Conservation (phyloP, 1,140 invertebrate genomes). For the Lepidurus couesii region DNA sequence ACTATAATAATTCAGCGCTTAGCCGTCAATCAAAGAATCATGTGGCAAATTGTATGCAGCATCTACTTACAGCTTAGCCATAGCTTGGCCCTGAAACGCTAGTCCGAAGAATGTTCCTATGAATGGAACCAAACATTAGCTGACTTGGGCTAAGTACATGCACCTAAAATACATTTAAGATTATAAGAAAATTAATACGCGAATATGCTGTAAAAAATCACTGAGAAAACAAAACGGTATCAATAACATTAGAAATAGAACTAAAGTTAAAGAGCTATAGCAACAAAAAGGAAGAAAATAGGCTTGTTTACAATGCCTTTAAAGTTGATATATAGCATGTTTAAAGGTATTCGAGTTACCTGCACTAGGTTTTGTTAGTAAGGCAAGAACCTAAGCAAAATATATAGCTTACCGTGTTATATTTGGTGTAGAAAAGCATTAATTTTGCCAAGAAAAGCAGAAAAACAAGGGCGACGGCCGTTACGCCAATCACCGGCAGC, state of each 20-base stretch:
- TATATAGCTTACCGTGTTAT: background rate
- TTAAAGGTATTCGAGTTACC: too few species aligned
- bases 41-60: background rate
- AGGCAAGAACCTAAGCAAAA: too few species aligned
- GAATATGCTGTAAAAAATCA: too few species aligned
- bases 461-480: slow-evolving; percentile 20
- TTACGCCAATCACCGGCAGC: slow-evolving; percentile 20
- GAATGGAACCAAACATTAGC: background rate
- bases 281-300: too few species aligned
- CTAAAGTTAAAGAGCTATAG: too few species aligned
- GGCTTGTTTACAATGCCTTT: too few species aligned
- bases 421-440: background rate
- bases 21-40: background rate
- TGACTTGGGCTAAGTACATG: background rate
- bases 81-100: background rate
- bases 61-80: background rate
- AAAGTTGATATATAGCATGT: too few species aligned
- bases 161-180: background rate
- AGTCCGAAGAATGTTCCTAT: background rate
- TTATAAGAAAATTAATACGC: background rate
- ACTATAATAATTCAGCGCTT: background rate
- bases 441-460: background rate
- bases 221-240: too few species aligned
- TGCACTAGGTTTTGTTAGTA: too few species aligned
- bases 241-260: too few species aligned